phyloP scores from a whole-genome alignment of 2,888 invertebrate genomes.

The Spilosoma lubricipeda region DNA sequence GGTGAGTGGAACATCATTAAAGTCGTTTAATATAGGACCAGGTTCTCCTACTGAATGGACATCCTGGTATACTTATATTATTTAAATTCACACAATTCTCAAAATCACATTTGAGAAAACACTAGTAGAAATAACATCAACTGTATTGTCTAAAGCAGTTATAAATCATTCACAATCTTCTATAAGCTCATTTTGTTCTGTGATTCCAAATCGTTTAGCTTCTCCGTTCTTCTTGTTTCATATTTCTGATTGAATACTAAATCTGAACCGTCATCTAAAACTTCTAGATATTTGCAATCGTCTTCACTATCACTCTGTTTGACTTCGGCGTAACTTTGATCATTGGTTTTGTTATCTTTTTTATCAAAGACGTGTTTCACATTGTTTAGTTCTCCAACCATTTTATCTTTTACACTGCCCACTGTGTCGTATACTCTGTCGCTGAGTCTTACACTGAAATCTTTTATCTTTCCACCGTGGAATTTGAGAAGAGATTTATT shows the following conservation, averaged over 20 bases:
- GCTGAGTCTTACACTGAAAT: slow-evolving; percentile 65
- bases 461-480: slow-evolving; percentile 69
- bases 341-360: slow-evolving; percentile 51
- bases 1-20: slow-evolving; percentile 1
- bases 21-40: background rate
- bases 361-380: slow-evolving; percentile 68
- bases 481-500: slow-evolving; percentile 38
- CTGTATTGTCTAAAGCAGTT: background rate
- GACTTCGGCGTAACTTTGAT: slow-evolving; percentile 60
- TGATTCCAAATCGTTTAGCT: slow-evolving; percentile 55
- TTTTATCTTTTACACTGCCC: slow-evolving; percentile 66
- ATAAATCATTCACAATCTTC: background rate
- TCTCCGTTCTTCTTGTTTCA: slow-evolving; percentile 48
- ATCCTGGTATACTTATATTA: background rate
- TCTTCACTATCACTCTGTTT: slow-evolving; percentile 74
- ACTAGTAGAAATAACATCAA: background rate
- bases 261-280: slow-evolving; percentile 78
- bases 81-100: background rate
- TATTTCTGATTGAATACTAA: slow-evolving; percentile 35
- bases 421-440: slow-evolving; percentile 76
- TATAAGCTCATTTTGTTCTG: slow-evolving; percentile 6
- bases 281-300: slow-evolving; percentile 76
- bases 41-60: background rate
- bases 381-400: slow-evolving; percentile 60
- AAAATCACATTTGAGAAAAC: background rate